Percentiles rank a stretch among this genome's conserved stretches.
phyloP scores from a whole-genome alignment of 2,888 invertebrate genomes.

The Drosophila limbata region DNA sequence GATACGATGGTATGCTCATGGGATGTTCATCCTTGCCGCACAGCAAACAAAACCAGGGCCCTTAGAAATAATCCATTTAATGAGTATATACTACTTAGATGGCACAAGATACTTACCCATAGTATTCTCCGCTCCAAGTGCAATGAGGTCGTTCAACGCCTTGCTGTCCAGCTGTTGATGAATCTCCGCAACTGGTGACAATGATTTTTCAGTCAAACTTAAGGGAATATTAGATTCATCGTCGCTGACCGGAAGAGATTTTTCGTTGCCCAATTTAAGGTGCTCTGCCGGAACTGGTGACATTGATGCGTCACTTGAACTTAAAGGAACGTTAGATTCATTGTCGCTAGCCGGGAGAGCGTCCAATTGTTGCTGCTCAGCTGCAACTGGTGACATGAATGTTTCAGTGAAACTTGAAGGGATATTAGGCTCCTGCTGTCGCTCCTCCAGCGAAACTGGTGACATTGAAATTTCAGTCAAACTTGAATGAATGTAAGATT shows the following conservation, averaged over 20 bases:
- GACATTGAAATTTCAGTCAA: not conserved
- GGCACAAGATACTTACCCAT: constrained; percentile 4
- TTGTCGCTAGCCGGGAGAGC: no score
- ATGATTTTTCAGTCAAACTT: not conserved
- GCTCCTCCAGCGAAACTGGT: not conserved
- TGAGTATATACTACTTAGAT: not conserved
- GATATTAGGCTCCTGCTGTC: not conserved
- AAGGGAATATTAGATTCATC: not conserved
- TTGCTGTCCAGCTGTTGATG: not conserved
- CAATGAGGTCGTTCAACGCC: not conserved
- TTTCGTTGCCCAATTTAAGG: not conserved
- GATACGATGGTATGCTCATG: constrained; percentile 8
- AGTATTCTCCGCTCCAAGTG: constrained; percentile 13
- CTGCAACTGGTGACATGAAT: no score
- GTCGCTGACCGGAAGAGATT: no score
- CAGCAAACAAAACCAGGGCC: constrained; percentile 14
- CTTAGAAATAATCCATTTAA: not conserved
- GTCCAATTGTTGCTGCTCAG: not conserved
- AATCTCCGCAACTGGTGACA: not conserved
- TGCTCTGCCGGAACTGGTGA: not conserved
- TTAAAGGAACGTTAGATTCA: not conserved
- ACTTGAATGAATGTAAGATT: not conserved
- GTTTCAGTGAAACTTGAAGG: not conserved
- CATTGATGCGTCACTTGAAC: not conserved
- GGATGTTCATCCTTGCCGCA: constrained; percentile 1